Evolutionary conservation across 2,888 invertebrate genomes (phyloP).

Genomic region (Ochropleura leucogaster): DNA sequence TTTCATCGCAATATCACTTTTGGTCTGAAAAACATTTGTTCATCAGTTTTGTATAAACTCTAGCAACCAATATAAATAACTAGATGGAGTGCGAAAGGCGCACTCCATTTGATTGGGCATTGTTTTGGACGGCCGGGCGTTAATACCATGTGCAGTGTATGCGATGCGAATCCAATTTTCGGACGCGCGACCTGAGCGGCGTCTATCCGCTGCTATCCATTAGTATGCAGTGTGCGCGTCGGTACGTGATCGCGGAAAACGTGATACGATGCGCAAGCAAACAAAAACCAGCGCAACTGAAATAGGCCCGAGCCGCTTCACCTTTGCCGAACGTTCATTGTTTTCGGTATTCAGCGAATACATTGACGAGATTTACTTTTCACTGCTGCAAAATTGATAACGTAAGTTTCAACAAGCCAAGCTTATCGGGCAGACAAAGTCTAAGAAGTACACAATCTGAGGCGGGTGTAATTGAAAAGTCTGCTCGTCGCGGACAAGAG

Average conservation of each 20-base stretch:
- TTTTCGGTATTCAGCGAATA: constrained; percentile 59
- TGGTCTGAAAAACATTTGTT: constrained; percentile 40
- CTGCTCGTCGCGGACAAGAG: constrained; percentile 74
- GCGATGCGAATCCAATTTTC: constrained; percentile 85
- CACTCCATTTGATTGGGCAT: constrained; percentile 85
- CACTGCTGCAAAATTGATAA: constrained; percentile 6
- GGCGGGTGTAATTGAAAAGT: constrained; percentile 82
- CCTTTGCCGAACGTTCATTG: constrained; percentile 69
- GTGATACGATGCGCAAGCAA: constrained; percentile 82
- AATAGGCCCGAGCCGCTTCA: constrained; percentile 74
- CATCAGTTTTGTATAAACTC: constrained; percentile 43
- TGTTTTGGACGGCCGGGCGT: constrained; percentile 78
- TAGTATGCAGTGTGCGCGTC: constrained; percentile 79
- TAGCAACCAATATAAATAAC: constrained; percentile 59
- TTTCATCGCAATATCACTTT: constrained; percentile 15
- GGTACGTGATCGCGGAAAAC: constrained; percentile 80
- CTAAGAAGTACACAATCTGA: constrained; percentile 72
- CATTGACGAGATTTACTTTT: constrained; percentile 44
- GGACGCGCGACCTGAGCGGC: constrained; percentile 75
- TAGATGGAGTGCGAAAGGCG: constrained; percentile 48
- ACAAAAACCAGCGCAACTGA: constrained; percentile 80
- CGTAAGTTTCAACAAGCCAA: constrained; percentile 24
- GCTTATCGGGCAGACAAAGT: constrained; percentile 38
- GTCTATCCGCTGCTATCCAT: constrained; percentile 75
- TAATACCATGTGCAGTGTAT: constrained; percentile 80